Evolutionary conservation across 2,113 vertebrate species (phyloP).

Genomic region (Tragelaphus scriptus): DNA sequence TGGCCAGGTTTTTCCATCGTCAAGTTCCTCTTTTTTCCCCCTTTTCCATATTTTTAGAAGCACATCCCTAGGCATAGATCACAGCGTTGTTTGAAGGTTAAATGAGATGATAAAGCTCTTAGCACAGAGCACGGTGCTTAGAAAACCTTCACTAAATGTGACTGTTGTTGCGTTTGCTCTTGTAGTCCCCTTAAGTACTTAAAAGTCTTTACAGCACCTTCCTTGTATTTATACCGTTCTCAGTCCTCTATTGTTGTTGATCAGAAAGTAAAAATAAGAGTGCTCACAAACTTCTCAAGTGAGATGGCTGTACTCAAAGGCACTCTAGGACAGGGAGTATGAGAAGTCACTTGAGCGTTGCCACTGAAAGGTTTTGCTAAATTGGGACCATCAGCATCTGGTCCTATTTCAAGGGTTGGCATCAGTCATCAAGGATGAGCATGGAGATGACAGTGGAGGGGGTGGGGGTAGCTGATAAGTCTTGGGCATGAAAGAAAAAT

Average conservation of each 20-base stretch:
- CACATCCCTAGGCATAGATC: background rate
- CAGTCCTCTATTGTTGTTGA: background rate
- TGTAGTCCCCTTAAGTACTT: background rate
- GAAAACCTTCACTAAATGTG: background rate
- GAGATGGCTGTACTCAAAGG: background rate
- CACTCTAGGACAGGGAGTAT: background rate
- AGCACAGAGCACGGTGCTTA: background rate
- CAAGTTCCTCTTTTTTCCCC: rapidly evolving
- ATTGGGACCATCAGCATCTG: background rate
- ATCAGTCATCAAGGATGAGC: background rate
- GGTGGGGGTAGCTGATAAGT: background rate
- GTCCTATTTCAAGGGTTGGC: background rate
- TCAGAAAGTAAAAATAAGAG: background rate
- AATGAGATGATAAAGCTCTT: background rate
- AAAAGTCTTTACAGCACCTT: background rate
- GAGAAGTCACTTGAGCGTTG: background rate
- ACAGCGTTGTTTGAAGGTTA: background rate
- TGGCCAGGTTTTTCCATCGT: background rate
- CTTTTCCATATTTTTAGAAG: background rate
- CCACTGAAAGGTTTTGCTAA: background rate
- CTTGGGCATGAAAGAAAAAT: background rate
- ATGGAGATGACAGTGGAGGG: background rate
- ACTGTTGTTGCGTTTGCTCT: background rate
- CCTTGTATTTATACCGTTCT: background rate
- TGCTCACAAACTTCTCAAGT: background rate